phyloP scores from a whole-genome alignment of 2,888 invertebrate species.

The Apoda limacodes region DNA sequence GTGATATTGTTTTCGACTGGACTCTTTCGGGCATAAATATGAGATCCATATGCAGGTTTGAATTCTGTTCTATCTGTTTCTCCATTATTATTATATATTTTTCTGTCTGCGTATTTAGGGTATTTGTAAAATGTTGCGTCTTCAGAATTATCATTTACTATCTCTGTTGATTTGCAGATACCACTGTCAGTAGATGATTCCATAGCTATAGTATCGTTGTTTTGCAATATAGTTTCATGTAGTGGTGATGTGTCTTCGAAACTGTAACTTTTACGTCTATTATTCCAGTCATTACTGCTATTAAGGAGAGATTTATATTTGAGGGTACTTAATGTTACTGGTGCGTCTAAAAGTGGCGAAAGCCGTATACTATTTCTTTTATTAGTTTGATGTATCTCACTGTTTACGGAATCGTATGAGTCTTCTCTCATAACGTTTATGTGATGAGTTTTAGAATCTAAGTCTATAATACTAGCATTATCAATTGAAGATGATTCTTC shows the following conservation, averaged over 20 bases:
- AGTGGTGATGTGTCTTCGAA: constrained; percentile 66
- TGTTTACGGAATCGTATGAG: constrained; percentile 47
- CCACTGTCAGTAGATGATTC: constrained; percentile 86
- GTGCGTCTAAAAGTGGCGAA: constrained; percentile 49
- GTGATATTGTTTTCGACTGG: constrained; percentile 36
- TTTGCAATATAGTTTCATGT: constrained; percentile 38
- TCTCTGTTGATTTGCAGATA: constrained; percentile 78
- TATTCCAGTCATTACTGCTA: constrained; percentile 73
- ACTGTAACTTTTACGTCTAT: constrained; percentile 81
- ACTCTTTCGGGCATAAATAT: constrained; percentile 27
- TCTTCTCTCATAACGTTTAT: constrained; percentile 40
- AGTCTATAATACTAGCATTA: constrained; percentile 56
- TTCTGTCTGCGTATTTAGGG: constrained; percentile 27
- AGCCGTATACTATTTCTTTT: constrained; percentile 34
- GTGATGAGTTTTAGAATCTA: constrained; percentile 37
- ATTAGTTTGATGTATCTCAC: constrained; percentile 33
- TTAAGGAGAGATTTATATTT: constrained; percentile 57
- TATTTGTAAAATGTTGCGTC: constrained; percentile 27
- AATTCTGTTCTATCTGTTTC: too few species aligned
- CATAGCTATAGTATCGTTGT: constrained; percentile 65
- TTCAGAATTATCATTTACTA: constrained; percentile 55
- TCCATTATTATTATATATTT: constrained; percentile 23
- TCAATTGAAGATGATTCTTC: constrained; percentile 62
- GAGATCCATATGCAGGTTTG: too few species aligned
- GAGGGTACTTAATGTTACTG: constrained; percentile 46